Base-by-base conservation (phyloP, 2,113 vertebrate genomes). In the Xerus inauris region DNA sequence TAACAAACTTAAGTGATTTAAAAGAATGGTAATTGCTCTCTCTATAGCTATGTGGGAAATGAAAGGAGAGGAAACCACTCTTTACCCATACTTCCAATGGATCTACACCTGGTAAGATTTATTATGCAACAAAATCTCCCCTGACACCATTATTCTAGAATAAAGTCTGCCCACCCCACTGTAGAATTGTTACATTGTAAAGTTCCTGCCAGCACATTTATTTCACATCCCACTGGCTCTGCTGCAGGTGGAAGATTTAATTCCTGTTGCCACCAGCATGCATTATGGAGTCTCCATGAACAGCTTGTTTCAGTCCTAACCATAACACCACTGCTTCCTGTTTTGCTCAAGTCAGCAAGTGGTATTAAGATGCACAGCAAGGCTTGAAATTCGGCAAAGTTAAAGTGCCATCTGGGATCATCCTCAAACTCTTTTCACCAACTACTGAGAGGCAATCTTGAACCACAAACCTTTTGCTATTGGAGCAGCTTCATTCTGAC, bases 121-220 rank as follows among this genome's bases (percentile, higher is more conserved):
- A 71, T 8, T 71, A 64, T 20, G 79, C 45, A 71, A 1, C 11
- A 49, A 91, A 65, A 49, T 83, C 76, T 96, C 91, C 95, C 86
- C 94, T 94, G 96, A 69, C 42, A 96, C 98, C 64, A 71, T 96
- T 98, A 97, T 97, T 97, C 93, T 95, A 97, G 80, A 97, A 96
- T 89, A 62, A 97, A 97, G 95, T 97, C 96, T 42, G 7, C 45
- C 65, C 22, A 4, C 38, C 22, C 47, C 20, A 6, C 65, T 40
- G 91, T 87, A 96, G 97, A 98, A 92, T 67, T 94, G 86, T 96
- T 96, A 92, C 49, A 95, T 77, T 96, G 93, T 22, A 93, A 97
- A 97, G 94, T 59, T 51, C 96, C 94, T 82, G 94, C 91, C 87
- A 96, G 94, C 51, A 65, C 24, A 59, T 77, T 92, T 79, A 93